phyloP scores from a whole-genome alignment of 2,888 invertebrate species.

The Malacosoma neustria region DNA sequence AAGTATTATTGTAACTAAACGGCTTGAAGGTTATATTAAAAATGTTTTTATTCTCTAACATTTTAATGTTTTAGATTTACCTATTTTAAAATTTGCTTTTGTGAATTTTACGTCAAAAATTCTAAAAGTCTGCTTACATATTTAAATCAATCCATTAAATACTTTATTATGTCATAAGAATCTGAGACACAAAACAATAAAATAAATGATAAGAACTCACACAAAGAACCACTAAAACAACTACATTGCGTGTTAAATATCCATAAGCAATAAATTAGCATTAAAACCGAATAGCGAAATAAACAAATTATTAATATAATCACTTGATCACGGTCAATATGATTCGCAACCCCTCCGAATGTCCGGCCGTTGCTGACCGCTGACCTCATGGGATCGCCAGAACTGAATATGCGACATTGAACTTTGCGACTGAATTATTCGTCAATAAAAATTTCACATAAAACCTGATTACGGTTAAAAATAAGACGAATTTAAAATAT shows the following conservation, averaged over 20 bases:
- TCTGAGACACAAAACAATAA: too few species aligned
- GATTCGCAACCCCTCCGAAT: constrained; percentile 53
- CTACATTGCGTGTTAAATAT: neutral
- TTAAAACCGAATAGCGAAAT: constrained; percentile 1
- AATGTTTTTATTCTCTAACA: too few species aligned
- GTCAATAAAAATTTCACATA: neutral
- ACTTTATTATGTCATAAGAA: too few species aligned
- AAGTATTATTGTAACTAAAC: too few species aligned
- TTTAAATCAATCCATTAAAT: too few species aligned
- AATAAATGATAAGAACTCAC: too few species aligned
- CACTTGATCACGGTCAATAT: constrained; percentile 27
- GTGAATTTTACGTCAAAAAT: too few species aligned
- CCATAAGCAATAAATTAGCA: constrained; percentile 1
- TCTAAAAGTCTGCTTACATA: too few species aligned
- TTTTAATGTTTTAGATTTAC: too few species aligned
- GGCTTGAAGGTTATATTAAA: too few species aligned
- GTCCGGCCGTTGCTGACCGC: constrained; percentile 60
- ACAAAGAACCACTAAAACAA: neutral
- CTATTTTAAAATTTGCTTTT: too few species aligned
- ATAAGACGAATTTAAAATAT: too few species aligned
- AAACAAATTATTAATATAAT: constrained; percentile 2
- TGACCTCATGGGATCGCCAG: constrained; percentile 58
- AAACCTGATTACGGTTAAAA: neutral
- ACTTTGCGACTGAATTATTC: constrained; percentile 25
- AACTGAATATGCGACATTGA: constrained; percentile 39